Evolutionary conservation across 35 echinoderm and acorn worm genomes (phyloP).

Genomic region (Ophioderma brevispina): DNA sequence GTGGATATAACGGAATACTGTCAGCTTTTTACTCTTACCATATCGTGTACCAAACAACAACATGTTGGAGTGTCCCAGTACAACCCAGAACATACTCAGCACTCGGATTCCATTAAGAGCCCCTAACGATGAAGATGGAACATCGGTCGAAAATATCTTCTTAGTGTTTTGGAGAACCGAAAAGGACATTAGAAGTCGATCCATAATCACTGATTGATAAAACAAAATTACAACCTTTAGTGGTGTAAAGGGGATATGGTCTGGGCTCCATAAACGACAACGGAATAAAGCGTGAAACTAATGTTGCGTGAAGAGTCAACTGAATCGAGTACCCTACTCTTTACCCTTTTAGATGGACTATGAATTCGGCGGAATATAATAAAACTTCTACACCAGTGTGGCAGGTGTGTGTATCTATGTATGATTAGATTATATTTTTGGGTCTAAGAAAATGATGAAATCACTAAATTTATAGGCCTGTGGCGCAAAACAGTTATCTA

Average conservation of each 20-base stretch:
- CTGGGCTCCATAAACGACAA: too few species aligned
- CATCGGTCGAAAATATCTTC: conserved; percentile 60
- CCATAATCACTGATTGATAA: too few species aligned
- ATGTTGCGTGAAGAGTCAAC: too few species aligned
- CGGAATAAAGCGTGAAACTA: too few species aligned
- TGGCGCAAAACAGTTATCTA: too few species aligned
- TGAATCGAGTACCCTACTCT: too few species aligned
- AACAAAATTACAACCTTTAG: not conserved
- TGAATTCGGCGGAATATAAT: too few species aligned
- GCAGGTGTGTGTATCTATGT: not conserved
- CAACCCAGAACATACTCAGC: conserved; percentile 90
- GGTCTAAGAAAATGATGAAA: too few species aligned
- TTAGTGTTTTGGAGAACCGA: conserved; percentile 63
- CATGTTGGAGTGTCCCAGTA: conserved; percentile 52
- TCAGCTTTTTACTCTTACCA: too few species aligned
- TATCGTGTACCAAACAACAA: not conserved
- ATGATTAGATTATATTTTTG: not conserved
- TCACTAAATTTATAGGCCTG: too few species aligned
- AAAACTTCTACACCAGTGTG: not conserved
- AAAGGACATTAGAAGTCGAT: conserved; percentile 60
- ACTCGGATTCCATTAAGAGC: conserved; percentile 82
- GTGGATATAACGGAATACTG: too few species aligned
- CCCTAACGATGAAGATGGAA: conserved; percentile 29
- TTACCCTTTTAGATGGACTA: too few species aligned
- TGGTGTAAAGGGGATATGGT: not conserved